Evolutionary conservation across 2,888 invertebrate species (phyloP).

Genomic region (Odontocolon sp.): DNA sequence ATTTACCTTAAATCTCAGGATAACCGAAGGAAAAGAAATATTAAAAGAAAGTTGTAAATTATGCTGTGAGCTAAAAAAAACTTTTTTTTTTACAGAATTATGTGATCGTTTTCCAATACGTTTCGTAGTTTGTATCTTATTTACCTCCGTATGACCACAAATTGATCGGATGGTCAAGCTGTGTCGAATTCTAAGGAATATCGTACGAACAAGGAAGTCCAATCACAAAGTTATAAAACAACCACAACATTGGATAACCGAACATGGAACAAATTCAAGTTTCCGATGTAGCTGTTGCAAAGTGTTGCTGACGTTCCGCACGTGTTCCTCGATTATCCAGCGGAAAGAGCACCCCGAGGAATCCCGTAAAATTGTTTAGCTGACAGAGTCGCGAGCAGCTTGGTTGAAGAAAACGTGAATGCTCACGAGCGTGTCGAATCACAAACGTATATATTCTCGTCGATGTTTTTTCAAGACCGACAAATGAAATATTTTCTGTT

Average conservation of each 20-base stretch:
- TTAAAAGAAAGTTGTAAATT: too few species aligned
- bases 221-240: background rate
- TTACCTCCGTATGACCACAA: background rate
- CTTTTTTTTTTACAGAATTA: too few species aligned
- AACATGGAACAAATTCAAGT: constrained; percentile 28
- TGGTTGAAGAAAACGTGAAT: constrained; percentile 13
- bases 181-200: background rate
- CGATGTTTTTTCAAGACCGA: constrained; percentile 5
- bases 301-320: constrained; percentile 48
- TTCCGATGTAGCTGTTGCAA: constrained; percentile 1
- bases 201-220: constrained; percentile 11
- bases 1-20: too few species aligned
- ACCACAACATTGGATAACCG: background rate
- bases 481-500: constrained; percentile 31
- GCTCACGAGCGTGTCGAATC: constrained; percentile 54
- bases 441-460: constrained; percentile 12
- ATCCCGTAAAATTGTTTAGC: constrained; percentile 53
- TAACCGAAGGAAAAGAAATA: too few species aligned
- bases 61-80: too few species aligned
- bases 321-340: constrained; percentile 26
- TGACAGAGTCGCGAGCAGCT: constrained; percentile 13
- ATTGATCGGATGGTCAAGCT: constrained; percentile 8
- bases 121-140: background rate
- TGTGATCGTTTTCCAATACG: too few species aligned
- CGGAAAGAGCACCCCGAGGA: constrained; percentile 22